Base-by-base conservation (phyloP, 2,797 vertebrate species). In the Brachyrhaphis roseni region DNA sequence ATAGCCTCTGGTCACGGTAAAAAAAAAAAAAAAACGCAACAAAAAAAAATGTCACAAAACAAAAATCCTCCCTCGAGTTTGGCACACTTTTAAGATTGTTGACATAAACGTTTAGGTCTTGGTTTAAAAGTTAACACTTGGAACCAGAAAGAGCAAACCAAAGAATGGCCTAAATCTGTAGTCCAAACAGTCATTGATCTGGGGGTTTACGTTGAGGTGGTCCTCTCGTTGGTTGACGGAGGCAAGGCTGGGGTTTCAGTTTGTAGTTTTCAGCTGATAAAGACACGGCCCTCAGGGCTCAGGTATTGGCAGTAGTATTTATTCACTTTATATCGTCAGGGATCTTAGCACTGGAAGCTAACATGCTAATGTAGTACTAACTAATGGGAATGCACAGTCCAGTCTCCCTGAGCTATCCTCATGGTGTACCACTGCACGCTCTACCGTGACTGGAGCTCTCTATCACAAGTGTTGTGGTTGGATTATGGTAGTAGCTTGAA, bases 331-430 rank as follows among this genome's bases (percentile, higher is more conserved):
- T 95, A 94, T 93, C 96, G 97, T 97, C 97, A 99, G 97, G 97
- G 97, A 98, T 97, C 96, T 97, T 98, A 97, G 97, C 97, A 97
- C 97, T 97, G 97, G 97, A 97, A 95, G 96, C 96, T 97, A 96
- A 96, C 94, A 95, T 95, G 95, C 97, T 96, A 97, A 97, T 97
- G 96, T 97, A 96, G 96, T 97, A 96, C 96, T 97, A 96, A 96
- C 96, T 97, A 96, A 95, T 94, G 95, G 96, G 96, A 97, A 96
- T 92, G 96, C 95, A 94, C 96, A 92, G 94, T 93, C 92, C 92
- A 93, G 94, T 94, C 87, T 93, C 95, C 94, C 93, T 94, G 95
- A 96, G 95, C 95, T 97, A 97, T 97, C 97, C 97, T 97, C 96
- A 96, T 95, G 96, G 97, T 97, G 97, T 96, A 97, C 97, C 97